These are phyloP conservation scores for Eupithecia pulchellata DNA, from an alignment of 2,888 invertebrate genomes.

Conservation along the genomic window DNA sequence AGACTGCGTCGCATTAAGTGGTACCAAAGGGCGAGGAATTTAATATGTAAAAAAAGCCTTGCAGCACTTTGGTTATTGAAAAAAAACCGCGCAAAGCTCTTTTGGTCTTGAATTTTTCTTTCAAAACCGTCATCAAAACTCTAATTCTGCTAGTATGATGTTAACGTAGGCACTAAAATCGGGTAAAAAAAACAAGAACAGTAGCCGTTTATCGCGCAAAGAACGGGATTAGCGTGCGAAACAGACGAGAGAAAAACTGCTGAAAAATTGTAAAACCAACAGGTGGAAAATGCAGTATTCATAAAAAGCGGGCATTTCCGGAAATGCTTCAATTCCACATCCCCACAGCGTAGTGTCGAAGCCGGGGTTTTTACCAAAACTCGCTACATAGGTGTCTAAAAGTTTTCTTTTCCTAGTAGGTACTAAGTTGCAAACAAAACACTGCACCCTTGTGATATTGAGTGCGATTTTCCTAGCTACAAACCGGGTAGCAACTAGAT, in stretches of 20 bases:
- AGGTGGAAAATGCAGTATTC: conserved; percentile 37
- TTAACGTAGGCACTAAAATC: conserved; percentile 13
- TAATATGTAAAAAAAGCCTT: conserved; percentile 7
- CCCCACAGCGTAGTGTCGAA: conserved; percentile 21
- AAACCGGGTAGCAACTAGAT: conserved; percentile 14
- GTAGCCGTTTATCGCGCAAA: conserved; percentile 26
- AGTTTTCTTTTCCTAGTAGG: background rate
- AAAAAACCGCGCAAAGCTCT: background rate
- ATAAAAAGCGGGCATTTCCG: conserved; percentile 35
- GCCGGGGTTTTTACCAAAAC: conserved; percentile 7
- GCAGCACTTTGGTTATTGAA: background rate
- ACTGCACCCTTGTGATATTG: background rate
- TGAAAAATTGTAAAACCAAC: conserved; percentile 34
- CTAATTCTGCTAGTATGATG: background rate
- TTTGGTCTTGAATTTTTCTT: background rate
- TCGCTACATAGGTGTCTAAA: background rate
- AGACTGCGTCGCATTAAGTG: conserved; percentile 36
- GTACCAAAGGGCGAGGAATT: conserved; percentile 29
- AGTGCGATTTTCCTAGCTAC: background rate
- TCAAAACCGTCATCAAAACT: background rate
- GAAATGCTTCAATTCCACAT: conserved; percentile 33
- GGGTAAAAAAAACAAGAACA: conserved; percentile 20
- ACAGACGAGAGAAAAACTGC: conserved; percentile 30
- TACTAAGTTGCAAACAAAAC: conserved; percentile 3
- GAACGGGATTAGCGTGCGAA: conserved; percentile 29